Base-by-base conservation (phyloP, 1,140 invertebrate species). In the Goniozus legneri region DNA sequence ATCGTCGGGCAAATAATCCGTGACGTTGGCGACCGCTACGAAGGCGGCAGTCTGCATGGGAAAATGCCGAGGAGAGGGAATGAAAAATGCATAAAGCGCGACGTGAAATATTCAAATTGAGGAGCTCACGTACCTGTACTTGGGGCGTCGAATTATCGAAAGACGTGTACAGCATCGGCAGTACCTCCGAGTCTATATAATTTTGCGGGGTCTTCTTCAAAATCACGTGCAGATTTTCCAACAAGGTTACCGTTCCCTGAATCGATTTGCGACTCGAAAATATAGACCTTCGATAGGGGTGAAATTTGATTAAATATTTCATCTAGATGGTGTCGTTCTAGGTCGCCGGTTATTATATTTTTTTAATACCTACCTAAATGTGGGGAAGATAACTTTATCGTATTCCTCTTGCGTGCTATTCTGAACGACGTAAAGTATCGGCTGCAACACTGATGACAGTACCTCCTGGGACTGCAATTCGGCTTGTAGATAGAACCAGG, bases 151-250 rank as follows among this genome's bases (percentile, higher is more conserved):
- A 85, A 58, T 88, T 92, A 62, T 97, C 93, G 58, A 97, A 88
- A 16, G 91, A 88, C 45, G 80, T 85, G 75, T 90, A 96, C 7
- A 98, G 76, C 77, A 97, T 83, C 3, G 91, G 92, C 44, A 97
- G 74, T 18, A 97, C 84, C 56, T 96, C 91, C 8, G 79, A 78
- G 42, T 84, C 77, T 18, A 93, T 81, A 45, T 95, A 90, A 14
- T 92, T 87, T 16, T 82, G 72, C 7, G 86, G 83, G 16, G 91
- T 91, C 73, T 97, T 97, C 59, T 89, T 84, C 61, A 97, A 79
- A 56, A 97, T 86, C 43, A 94, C 80, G 67, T 96, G 91, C 45
- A 97, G 76, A 74, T 95, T 95, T 75, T 97, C 93, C 54, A 97
- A 71, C 31, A 97, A 76, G 15, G 88, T 92, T 1, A 96, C 92